phyloP scores from a whole-genome alignment of 2,888 invertebrate species.

The Acholoe squamosa region DNA sequence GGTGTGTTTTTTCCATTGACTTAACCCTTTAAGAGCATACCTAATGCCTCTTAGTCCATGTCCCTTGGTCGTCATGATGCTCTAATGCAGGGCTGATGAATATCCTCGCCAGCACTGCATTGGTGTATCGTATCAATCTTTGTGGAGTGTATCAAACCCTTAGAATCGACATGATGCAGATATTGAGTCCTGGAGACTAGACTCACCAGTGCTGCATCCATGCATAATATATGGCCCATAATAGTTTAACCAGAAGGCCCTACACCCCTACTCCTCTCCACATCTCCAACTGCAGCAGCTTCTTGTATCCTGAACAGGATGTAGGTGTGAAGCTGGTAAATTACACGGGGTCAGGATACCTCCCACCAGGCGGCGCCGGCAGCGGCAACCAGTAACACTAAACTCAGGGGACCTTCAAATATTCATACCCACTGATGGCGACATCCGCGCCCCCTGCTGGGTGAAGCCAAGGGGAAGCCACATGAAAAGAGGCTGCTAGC shows the following conservation, averaged over 20 bases:
- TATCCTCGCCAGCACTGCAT: background rate
- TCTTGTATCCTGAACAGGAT: background rate
- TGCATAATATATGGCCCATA: background rate
- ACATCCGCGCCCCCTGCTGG: background rate
- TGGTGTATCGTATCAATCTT: background rate
- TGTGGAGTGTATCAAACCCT: no score
- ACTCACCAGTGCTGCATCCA: no score
- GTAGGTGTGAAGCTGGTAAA: background rate
- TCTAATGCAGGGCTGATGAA: no score
- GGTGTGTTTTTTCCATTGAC: no score
- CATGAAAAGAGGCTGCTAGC: background rate
- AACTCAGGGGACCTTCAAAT: constrained; percentile 27
- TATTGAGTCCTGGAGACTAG: no score
- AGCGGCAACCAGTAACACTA: constrained; percentile 28
- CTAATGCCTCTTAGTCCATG: no score
- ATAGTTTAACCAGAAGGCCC: background rate
- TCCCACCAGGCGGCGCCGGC: background rate
- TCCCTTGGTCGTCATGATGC: no score
- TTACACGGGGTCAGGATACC: background rate
- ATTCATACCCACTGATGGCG: constrained; percentile 23
- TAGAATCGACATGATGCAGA: background rate
- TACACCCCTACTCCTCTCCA: background rate
- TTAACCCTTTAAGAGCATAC: no score
- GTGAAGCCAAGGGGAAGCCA: constrained; percentile 9
- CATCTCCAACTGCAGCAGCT: background rate